Evolutionary conservation across 2,888 invertebrate genomes (phyloP).

Genomic region (Perithous albicinctus): DNA sequence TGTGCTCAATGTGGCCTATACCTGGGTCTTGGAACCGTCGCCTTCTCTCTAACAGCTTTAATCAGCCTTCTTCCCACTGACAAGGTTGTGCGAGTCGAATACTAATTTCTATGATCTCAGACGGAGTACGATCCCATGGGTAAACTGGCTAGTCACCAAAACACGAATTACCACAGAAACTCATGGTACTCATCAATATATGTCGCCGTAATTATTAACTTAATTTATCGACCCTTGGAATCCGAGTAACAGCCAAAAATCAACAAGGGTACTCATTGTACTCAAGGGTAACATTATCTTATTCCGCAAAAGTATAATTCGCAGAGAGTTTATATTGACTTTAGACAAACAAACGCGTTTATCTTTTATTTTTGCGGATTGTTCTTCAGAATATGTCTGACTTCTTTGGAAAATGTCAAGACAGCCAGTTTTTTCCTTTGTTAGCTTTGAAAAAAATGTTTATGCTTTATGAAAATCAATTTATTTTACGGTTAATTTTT

Average conservation of each 20-base stretch:
- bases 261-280: background rate
- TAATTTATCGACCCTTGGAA: background rate
- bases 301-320: background rate
- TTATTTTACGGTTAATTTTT: no score
- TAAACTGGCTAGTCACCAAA: background rate
- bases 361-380: no score
- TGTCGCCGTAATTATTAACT: conserved; percentile 17
- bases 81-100: conserved; percentile 12
- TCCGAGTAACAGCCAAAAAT: background rate
- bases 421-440: no score
- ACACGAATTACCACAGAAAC: background rate
- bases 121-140: background rate
- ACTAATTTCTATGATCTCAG: conserved; percentile 23
- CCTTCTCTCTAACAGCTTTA: conserved; percentile 6
- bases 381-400: no score
- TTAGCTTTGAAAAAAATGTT: no score
- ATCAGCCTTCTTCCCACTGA: conserved; percentile 20
- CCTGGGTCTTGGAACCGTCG: background rate
- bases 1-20: background rate
- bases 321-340: background rate
- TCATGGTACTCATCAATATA: background rate
- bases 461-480: no score
- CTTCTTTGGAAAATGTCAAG: no score
- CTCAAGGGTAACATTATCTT: no score
- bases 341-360: no score